Percentiles rank a stretch among this genome's conserved stretches.
Conservation (phyloP, 2,113 vertebrate genomes). For the human (Homo sapiens) region DNA sequence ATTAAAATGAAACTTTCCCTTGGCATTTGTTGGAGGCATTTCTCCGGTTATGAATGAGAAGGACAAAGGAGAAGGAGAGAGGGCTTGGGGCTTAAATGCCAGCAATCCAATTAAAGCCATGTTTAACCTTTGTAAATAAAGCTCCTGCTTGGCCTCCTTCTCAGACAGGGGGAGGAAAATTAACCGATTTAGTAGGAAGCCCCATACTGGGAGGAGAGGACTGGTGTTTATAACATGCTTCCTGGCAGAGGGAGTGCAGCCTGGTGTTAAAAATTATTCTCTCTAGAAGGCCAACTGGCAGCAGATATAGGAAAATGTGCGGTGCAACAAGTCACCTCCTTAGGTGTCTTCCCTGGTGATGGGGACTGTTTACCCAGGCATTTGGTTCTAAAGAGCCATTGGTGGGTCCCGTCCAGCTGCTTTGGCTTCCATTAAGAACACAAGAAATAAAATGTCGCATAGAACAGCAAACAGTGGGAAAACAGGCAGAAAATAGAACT, state of each 20-base stretch:
- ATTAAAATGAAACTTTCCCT: constrained; percentile 84
- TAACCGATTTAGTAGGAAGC: constrained; percentile 74
- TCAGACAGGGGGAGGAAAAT: constrained; percentile 57
- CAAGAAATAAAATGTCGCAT: neutral
- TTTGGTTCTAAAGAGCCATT: neutral
- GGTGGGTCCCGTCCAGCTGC: neutral
- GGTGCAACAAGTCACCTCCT: neutral
- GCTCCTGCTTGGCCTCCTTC: constrained; percentile 67
- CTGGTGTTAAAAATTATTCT: constrained; percentile 49
- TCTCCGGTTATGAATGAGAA: constrained; percentile 79
- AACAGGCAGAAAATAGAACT: neutral
- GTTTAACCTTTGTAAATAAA: constrained; percentile 87
- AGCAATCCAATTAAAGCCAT: constrained; percentile 84
- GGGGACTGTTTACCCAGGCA: neutral
- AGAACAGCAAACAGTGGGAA: neutral
- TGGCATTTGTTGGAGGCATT: constrained; percentile 79
- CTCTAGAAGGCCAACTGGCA: constrained; percentile 68
- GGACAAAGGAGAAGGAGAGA: constrained; percentile 74
- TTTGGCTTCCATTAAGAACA: constrained; percentile 36
- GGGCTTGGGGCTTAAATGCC: constrained; percentile 79
- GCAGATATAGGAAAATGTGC: neutral
- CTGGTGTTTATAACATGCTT: constrained; percentile 63
- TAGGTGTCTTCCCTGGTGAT: neutral
- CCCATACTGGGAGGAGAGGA: constrained; percentile 51
- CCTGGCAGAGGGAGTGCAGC: constrained; percentile 63